These are phyloP conservation scores for Linyphia triangularis DNA, from an alignment of 2,888 invertebrate species.

Conservation along the genomic window DNA sequence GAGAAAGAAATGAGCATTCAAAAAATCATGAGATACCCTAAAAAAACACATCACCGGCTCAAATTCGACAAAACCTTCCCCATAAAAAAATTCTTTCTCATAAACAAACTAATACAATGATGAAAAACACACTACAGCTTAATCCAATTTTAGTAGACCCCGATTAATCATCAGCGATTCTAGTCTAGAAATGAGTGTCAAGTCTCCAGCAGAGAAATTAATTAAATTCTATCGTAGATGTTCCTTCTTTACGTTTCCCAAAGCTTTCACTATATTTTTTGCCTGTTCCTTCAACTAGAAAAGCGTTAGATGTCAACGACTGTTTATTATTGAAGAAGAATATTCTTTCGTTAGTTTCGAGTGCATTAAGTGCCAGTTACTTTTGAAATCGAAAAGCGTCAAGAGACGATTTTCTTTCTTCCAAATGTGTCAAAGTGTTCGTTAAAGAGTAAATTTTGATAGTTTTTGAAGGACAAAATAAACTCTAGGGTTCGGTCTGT, in stretches of 20 bases:
- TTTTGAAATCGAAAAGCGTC: not conserved
- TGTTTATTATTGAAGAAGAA: conserved; percentile 15
- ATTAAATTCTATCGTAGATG: conserved; percentile 45
- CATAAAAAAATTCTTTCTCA: conserved; percentile 19
- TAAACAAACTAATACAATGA: not conserved
- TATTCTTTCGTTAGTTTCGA: conserved; percentile 8
- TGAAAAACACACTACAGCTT: conserved; percentile 28
- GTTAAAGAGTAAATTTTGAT: not conserved
- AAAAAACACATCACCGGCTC: not conserved
- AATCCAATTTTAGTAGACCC: conserved; percentile 47
- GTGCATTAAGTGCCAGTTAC: conserved; percentile 37
- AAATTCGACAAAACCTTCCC: too few species aligned
- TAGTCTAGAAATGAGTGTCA: conserved; percentile 5
- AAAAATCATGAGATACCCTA: not conserved
- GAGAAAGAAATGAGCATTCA: not conserved
- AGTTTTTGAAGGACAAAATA: not conserved
- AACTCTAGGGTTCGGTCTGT: too few species aligned
- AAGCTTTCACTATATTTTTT: not conserved
- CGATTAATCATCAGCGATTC: conserved; percentile 26
- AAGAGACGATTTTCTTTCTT: not conserved
- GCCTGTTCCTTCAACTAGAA: not conserved
- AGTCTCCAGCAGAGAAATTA: conserved; percentile 39
- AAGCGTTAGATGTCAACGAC: not conserved
- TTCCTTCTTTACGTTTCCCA: conserved; percentile 2
- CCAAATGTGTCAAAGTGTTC: not conserved